A percentile compares a stretch with the other conserved stretches of the same genome.
Evolutionary conservation across 53 echinoderm and acorn worm genomes (phyloP).

Genomic region (Holothuria scabra): DNA sequence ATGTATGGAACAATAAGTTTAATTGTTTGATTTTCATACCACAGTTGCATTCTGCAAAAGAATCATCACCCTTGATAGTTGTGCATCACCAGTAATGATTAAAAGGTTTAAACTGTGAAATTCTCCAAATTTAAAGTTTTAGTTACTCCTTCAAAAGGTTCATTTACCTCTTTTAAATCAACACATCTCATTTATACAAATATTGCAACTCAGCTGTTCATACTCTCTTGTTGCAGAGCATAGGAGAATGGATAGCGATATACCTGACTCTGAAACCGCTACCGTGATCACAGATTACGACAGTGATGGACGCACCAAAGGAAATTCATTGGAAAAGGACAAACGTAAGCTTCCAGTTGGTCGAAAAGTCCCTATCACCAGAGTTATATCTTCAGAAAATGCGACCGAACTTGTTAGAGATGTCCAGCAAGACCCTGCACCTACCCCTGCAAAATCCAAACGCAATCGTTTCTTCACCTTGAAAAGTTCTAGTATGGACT

Average conservation of each 20-base stretch:
- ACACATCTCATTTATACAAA: background rate
- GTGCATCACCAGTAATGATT: too few relatives aligned
- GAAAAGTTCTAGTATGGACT: conserved; percentile 94
- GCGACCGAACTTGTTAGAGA: conserved; percentile 57
- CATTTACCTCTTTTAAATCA: background rate
- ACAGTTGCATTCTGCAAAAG: too few relatives aligned
- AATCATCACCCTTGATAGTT: too few relatives aligned
- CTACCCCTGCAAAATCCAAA: conserved; percentile 78
- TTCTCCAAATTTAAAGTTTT: too few relatives aligned
- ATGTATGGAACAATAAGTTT: too few relatives aligned
- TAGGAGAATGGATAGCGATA: conserved; percentile 74
- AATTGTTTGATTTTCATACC: too few relatives aligned
- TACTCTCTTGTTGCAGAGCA: conserved; percentile 65
- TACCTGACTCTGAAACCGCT: conserved; percentile 61
- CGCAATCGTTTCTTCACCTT: conserved; percentile 78
- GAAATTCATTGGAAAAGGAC: conserved; percentile 64
- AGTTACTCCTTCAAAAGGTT: too few relatives aligned
- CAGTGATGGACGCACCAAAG: conserved; percentile 57
- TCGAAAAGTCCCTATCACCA: conserved; percentile 80
- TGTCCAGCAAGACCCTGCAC: conserved; percentile 67
- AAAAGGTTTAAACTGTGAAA: too few relatives aligned
- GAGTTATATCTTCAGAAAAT: conserved; percentile 73
- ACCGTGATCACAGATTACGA: conserved; percentile 64
- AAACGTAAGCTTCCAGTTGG: conserved; percentile 89
- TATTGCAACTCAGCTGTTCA: background rate